Evolutionary conservation across 2,113 vertebrate species (phyloP).

Genomic region (Dasyornis broadbenti): DNA sequence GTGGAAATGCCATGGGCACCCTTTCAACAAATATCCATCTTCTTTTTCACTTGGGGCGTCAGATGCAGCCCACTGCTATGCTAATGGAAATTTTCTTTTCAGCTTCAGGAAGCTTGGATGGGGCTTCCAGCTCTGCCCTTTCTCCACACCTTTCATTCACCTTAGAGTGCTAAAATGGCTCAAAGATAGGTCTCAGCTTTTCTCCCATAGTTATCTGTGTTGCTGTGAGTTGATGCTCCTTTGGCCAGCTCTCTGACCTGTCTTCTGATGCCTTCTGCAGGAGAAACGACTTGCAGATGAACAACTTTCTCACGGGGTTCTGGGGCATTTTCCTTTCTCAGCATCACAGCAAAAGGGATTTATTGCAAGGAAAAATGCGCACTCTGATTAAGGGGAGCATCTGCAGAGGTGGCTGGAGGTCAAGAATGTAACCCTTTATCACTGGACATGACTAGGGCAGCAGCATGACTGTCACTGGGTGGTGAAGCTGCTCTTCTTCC

Average conservation of each 20-base stretch:
- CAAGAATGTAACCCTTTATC: neutral
- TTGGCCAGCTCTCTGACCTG: neutral
- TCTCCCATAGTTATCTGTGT: neutral
- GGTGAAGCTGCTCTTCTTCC: neutral
- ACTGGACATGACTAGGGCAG: neutral
- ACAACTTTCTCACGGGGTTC: neutral
- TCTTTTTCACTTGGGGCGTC: neutral
- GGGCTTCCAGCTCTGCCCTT: neutral
- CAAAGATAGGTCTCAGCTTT: neutral
- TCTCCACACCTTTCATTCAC: neutral
- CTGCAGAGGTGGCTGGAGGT: neutral
- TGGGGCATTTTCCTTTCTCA: neutral
- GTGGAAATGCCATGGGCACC: neutral
- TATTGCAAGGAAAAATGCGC: neutral
- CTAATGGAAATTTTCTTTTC: neutral
- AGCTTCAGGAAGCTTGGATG: neutral
- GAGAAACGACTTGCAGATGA: neutral
- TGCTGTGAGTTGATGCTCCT: rapidly evolving
- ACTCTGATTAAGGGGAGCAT: neutral
- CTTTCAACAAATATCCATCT: neutral
- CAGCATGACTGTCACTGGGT: rapidly evolving
- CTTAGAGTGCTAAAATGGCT: neutral
- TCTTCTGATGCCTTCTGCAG: neutral
- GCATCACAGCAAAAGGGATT: neutral
- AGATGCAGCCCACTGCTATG: neutral